These are phyloP conservation scores for Acipenser transmontanus DNA, from an alignment of 2,797 vertebrate species.

Conservation along the genomic window DNA sequence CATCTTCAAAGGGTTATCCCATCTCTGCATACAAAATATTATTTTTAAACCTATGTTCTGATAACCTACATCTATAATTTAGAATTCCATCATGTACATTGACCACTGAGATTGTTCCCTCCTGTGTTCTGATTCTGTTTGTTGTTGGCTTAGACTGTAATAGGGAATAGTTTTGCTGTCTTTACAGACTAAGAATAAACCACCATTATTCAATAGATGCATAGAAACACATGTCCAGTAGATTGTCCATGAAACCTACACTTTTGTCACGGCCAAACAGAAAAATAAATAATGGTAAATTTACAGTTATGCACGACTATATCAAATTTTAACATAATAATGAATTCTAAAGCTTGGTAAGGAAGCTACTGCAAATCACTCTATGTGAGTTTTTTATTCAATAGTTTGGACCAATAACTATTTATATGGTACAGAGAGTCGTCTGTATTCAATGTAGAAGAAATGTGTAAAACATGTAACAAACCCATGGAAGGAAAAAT, in stretches of 20 bases:
- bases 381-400: neutral
- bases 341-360: no score
- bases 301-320: neutral
- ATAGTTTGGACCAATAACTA: neutral
- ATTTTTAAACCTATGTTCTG: neutral
- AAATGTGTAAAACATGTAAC: neutral
- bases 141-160: neutral
- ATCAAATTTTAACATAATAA: neutral
- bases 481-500: neutral
- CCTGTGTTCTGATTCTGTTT: neutral
- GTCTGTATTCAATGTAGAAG: neutral
- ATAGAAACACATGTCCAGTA: no score
- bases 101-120: neutral
- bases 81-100: slow-evolving; percentile 1
- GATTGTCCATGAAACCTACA: neutral
- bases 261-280: neutral
- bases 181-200: neutral
- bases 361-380: neutral
- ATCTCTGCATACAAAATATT: slow-evolving; percentile 2
- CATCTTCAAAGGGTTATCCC: slow-evolving; percentile 1
- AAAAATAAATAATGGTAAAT: neutral
- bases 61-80: slow-evolving; percentile 2
- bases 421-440: no score
- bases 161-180: neutral
- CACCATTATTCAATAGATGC: neutral